Evolutionary conservation across 2,888 invertebrate species (phyloP).

Genomic region (Mimumesa dahlbomi): DNA sequence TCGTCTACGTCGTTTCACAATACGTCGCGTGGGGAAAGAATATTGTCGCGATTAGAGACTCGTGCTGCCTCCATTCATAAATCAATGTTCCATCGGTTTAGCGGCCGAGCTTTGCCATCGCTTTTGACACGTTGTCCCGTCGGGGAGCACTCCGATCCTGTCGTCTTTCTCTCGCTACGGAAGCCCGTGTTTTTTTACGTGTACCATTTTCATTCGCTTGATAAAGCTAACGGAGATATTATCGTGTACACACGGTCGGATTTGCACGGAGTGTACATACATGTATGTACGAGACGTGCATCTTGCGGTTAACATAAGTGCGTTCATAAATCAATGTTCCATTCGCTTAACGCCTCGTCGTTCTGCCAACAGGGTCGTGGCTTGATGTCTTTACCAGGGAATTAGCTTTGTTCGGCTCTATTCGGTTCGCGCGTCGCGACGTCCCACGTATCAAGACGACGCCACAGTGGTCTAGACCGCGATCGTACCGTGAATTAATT

Average conservation of each 20-base stretch:
- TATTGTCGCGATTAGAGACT: conserved; percentile 64
- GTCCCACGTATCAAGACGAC: background rate
- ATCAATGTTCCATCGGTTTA: conserved; percentile 47
- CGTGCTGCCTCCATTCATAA: conserved; percentile 46
- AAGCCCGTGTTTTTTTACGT: background rate
- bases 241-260: no score
- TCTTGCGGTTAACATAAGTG: conserved; percentile 9
- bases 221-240: no score
- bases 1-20: conserved; percentile 1
- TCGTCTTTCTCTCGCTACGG: background rate
- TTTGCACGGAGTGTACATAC: conserved; percentile 14
- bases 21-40: no score
- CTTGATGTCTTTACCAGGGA: conserved; percentile 32
- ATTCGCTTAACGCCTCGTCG: conserved; percentile 64
- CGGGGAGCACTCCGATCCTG: background rate
- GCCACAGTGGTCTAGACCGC: no score
- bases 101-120: conserved; percentile 21
- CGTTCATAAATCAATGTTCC: conserved; percentile 70
- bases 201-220: no score
- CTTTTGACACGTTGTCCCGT: conserved; percentile 3
- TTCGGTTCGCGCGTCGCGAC: conserved; percentile 2
- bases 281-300: conserved; percentile 9
- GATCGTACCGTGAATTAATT: no score
- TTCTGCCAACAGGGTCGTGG: conserved; percentile 27
- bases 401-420: background rate